Evolutionary conservation across 2,797 vertebrate species (phyloP), one percentile per base, ranked within the genome.

Genomic region (Paramormyrops hopkinsi): DNA sequence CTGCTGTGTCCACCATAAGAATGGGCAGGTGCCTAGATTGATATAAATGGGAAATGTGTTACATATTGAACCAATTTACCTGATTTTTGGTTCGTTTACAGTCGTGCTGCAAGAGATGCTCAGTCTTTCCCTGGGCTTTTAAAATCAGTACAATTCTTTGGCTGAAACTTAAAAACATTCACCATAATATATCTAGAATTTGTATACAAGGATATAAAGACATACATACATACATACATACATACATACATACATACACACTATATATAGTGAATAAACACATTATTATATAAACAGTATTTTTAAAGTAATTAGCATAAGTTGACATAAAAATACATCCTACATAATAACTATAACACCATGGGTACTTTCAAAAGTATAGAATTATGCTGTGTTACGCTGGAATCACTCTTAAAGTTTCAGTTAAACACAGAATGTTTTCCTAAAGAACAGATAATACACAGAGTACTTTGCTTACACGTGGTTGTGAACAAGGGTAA

Each of bases 1-100:
- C 98, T 98, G 96, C 98, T 98, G 95, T 98, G 98, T 90, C 98
- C 98, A 1, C 95, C 93, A 1, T 97, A 97, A 88, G 95, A 94
- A 92, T 97, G 96, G 94, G 97, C 95, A 0, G 93, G 96, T 89
- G 97, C 97, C 98, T 98, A 93, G 2, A 37, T 54, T 0, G 19
- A 5, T 22, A 86, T 19, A 53, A 90, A 79, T 79, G 88, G 48
- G 19, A 53, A 84, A 50, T 22, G n/a, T 1, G 48, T 51, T 84
- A 22, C n/a, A 79, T 44, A 79, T n/a, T 41, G 33, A 25, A 46
- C 41, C n/a, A 84, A 22, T 22, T 12, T 25, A 48, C 9, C 46
- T 2, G 41, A 50, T 22, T 51, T 84, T 50, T 9, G 7, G 3
- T 84, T 84, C 8, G 46, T n/a, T 51, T 48, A 11, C 44, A 84